Evolutionary conservation across 2,797 vertebrate genomes (phyloP), one percentile per base, ranked within the genome.

Genomic region (Pteronotus mesoamericanus): DNA sequence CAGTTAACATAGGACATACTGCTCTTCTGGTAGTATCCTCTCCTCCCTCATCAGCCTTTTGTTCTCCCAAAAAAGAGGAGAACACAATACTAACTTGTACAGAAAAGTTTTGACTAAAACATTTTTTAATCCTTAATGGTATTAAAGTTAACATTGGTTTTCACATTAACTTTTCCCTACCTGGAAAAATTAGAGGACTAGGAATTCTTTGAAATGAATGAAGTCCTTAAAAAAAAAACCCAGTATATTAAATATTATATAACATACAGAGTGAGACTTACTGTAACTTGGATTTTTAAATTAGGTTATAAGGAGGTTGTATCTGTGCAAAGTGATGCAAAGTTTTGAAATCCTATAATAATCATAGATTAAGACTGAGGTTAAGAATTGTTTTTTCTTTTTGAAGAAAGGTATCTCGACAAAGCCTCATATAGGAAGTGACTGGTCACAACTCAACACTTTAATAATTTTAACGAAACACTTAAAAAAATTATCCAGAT

Each of bases 71-170:
- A 75, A 66, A 88, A 64, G 55, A 85, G 18, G 48, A 74, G 37
- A 84, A 55, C 75, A 21, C 2, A 92, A 0, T 85, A 82, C 93
- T 93, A 61, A 83, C 16, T 92, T 1, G 3, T 79, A 39, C n/a
- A 71, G 32, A 66, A 90, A 92, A 75, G n/a, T 80, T 96, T 74
- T 83, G 48, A 79, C 11, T 39, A 39, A 85, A 75, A 61, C 29
- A 87, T 83, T 12, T 78, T 96, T 15, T 93, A 84, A 64, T 91
- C 15, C 34, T 79, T 55, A 71, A 29, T 77, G 37, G 8, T 94
- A n/a, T 94, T 57, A 39, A 85, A 89, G 34, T 95, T 96, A 92
- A 88, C 83, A n/a, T 79, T 91, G 84, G 32, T 91, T 94, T 92
- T 96, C 19, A 71, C 21, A 68, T 46, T 86, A 86, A 92, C 26